These are phyloP conservation scores for Siniperca scherzeri DNA, from an alignment of 2,797 vertebrate genomes.

Conservation along the genomic window DNA sequence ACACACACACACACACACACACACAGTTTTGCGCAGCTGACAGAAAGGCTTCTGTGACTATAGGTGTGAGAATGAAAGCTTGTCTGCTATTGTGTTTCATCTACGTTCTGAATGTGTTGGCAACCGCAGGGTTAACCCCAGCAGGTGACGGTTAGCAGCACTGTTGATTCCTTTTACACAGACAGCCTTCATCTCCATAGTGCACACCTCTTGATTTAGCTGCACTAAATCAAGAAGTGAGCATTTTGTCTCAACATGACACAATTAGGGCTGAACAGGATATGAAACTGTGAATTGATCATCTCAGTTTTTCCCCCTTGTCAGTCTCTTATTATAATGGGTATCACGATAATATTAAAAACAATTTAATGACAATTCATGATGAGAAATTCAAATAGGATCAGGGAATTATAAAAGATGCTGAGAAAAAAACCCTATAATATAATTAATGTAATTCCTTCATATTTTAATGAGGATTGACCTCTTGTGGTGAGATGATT, in stretches of 20 bases:
- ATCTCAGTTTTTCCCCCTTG: conserved; percentile 28
- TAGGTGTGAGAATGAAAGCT: conserved; percentile 80
- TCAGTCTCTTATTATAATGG: conserved; percentile 27
- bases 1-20: conserved; percentile 50
- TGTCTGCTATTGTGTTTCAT: conserved; percentile 79
- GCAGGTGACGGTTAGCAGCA: conserved; percentile 80
- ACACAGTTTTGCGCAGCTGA: conserved; percentile 63
- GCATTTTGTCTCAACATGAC: conserved; percentile 65
- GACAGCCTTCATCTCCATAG: conserved; percentile 70
- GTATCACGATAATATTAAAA: background rate
- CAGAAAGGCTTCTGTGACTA: conserved; percentile 73
- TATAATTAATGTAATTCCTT: conserved; percentile 19
- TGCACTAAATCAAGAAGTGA: conserved; percentile 58
- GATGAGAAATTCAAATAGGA: conserved; percentile 17
- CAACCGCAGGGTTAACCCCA: conserved; percentile 76
- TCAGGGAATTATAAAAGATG: background rate
- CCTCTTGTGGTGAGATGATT: conserved; percentile 34
- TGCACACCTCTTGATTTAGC: conserved; percentile 61
- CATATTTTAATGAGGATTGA: conserved; percentile 48
- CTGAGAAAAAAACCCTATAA: background rate
- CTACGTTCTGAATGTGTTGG: conserved; percentile 69
- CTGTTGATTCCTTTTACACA: conserved; percentile 69
- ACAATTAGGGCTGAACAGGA: conserved; percentile 60
- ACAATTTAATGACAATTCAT: conserved; percentile 12
- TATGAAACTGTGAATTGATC: conserved; percentile 63